Percentiles rank a stretch among this genome's conserved stretches.
These are phyloP conservation scores for Notodonta dromedarius DNA, from an alignment of 2,888 invertebrate species.

Conservation along the genomic window DNA sequence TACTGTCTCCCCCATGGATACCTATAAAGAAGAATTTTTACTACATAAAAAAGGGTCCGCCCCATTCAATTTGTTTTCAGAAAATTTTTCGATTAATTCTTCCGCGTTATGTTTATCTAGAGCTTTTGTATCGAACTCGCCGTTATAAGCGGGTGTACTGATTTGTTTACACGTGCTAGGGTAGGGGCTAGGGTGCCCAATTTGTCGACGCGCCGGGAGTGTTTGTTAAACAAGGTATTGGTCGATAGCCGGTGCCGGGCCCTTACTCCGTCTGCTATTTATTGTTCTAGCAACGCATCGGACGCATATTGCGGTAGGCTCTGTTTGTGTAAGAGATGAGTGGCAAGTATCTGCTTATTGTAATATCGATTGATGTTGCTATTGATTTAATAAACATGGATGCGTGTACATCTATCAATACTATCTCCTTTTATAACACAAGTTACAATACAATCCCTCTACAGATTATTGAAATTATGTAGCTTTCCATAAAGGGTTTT, in stretches of 20 bases:
- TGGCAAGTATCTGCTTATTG: constrained; percentile 21
- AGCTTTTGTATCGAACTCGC: constrained; percentile 4
- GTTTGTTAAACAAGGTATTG: constrained; percentile 59
- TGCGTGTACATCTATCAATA: constrained; percentile 10
- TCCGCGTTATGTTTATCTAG: background rate
- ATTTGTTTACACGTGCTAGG: constrained; percentile 15
- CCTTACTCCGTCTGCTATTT: constrained; percentile 27
- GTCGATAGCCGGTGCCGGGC: constrained; percentile 36
- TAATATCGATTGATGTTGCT: constrained; percentile 29
- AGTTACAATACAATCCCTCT: constrained; percentile 30
- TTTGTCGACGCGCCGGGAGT: constrained; percentile 51
- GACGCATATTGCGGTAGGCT: constrained; percentile 26
- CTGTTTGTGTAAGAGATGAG: constrained; percentile 13
- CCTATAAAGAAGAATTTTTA: background rate
- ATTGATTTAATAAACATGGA: constrained; percentile 14
- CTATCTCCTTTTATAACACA: constrained; percentile 29
- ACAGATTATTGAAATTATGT: constrained; percentile 23
- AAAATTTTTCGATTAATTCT: background rate
- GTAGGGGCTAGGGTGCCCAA: constrained; percentile 44
- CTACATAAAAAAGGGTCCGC: background rate
- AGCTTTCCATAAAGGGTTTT: too few species aligned
- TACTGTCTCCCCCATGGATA: background rate
- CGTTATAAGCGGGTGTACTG: constrained; percentile 14
- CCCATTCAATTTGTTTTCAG: background rate
- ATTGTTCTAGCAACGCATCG: constrained; percentile 22